These are phyloP conservation scores for Salmo trutta DNA, from an alignment of 2,797 vertebrate genomes.

Conservation along the genomic window DNA sequence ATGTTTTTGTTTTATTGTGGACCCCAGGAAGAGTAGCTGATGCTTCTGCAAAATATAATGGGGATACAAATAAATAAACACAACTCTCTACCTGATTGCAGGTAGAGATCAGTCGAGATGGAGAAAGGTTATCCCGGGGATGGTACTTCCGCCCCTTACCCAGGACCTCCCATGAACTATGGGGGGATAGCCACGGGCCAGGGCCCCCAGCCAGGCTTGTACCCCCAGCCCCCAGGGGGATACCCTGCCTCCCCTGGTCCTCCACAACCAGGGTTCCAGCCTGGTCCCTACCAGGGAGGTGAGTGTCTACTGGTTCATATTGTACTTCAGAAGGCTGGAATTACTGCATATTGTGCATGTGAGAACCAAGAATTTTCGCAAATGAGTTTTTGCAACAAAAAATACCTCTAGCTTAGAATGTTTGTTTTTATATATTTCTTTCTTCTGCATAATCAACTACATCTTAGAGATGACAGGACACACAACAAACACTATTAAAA, in stretches of 20 bases:
- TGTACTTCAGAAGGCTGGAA: not conserved
- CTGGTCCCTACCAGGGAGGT: constrained; percentile 58
- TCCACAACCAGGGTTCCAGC: constrained; percentile 33
- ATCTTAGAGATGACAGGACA: too few relatives aligned
- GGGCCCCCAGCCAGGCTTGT: constrained; percentile 24
- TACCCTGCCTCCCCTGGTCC: constrained; percentile 14
- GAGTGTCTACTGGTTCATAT: not conserved
- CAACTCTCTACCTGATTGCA: not conserved
- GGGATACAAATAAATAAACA: too few relatives aligned
- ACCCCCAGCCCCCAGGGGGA: constrained; percentile 27
- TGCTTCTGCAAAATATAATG: too few relatives aligned
- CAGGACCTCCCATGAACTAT: constrained; percentile 55
- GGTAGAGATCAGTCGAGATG: constrained; percentile 46
- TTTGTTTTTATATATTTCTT: too few relatives aligned
- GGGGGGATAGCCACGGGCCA: not conserved
- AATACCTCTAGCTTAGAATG: too few relatives aligned
- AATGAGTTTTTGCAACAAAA: too few relatives aligned
- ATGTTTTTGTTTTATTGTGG: too few relatives aligned
- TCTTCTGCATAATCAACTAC: too few relatives aligned
- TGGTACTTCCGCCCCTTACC: constrained; percentile 63
- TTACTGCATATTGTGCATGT: not conserved
- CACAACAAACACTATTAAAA: too few relatives aligned
- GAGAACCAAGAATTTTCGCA: too few relatives aligned
- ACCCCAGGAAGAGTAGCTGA: too few relatives aligned
- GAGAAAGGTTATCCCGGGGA: constrained; percentile 50